Conservation (phyloP, 2,888 invertebrate genomes). For the Stenurella melanura region DNA sequence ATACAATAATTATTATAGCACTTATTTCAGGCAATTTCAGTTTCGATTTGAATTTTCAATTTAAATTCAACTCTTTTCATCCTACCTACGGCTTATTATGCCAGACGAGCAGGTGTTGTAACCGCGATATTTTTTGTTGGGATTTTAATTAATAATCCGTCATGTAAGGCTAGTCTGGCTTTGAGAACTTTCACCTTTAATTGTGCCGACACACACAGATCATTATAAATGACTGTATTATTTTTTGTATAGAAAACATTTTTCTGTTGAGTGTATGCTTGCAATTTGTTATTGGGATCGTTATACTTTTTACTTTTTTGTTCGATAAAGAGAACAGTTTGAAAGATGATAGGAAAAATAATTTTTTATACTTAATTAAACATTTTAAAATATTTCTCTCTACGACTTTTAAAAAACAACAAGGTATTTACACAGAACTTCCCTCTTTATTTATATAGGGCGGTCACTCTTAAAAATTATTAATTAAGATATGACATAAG, state of each 20-base stretch:
- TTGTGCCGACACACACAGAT: slow-evolving; percentile 5
- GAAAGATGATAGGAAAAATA: too few relatives aligned
- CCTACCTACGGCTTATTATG: slow-evolving; percentile 5
- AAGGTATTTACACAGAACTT: too few relatives aligned
- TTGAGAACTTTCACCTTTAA: slow-evolving; percentile 18
- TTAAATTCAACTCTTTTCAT: not conserved
- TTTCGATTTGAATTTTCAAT: slow-evolving; percentile 21
- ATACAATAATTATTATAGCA: slow-evolving; percentile 38
- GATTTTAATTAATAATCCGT: slow-evolving; percentile 13
- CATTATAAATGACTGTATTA: not conserved
- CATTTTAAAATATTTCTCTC: too few relatives aligned
- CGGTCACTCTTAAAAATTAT: too few relatives aligned
- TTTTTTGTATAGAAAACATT: not conserved
- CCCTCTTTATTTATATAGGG: too few relatives aligned
- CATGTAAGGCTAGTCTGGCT: slow-evolving; percentile 2
- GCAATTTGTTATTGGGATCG: not conserved
- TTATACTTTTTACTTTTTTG: too few relatives aligned
- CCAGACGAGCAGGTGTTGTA: slow-evolving; percentile 7
- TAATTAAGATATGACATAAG: too few relatives aligned
- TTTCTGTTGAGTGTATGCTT: not conserved
- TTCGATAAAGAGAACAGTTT: too few relatives aligned
- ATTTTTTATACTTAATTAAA: too few relatives aligned
- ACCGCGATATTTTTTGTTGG: slow-evolving; percentile 21
- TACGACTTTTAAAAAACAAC: too few relatives aligned
- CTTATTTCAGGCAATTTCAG: slow-evolving; percentile 27